phyloP scores from a whole-genome alignment of 2,797 vertebrate species.

The Salarias fasciatus region DNA sequence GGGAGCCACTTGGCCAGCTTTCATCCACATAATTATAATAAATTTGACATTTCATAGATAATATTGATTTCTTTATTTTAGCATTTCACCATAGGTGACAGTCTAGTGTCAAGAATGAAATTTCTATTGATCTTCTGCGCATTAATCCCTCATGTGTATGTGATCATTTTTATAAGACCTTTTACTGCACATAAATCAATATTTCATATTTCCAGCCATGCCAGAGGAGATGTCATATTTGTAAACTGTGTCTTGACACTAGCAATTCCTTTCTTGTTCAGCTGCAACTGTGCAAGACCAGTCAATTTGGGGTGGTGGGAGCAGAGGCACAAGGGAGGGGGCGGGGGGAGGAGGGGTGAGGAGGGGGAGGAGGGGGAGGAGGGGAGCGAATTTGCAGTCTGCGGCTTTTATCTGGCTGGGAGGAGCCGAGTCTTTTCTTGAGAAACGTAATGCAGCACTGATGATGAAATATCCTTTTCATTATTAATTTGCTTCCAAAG shows the following conservation, averaged over 20 bases:
- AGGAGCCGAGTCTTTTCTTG: constrained; percentile 63
- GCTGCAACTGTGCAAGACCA: constrained; percentile 99
- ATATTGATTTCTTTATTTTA: constrained; percentile 99
- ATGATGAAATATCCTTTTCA: constrained; percentile 80
- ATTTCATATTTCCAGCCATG: constrained; percentile 99
- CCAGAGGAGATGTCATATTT: constrained; percentile 99
- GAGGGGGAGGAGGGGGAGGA: constrained; percentile 66
- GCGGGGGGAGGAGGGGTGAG: constrained; percentile 84
- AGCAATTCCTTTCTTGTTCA: constrained; percentile 99
- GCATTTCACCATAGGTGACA: constrained; percentile 99
- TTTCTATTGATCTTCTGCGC: constrained; percentile 99
- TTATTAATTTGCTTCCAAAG: constrained; percentile 77
- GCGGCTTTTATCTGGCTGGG: constrained; percentile 56
- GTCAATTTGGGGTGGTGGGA: constrained; percentile 96
- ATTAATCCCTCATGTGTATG: constrained; percentile 99
- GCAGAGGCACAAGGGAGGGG: constrained; percentile 86
- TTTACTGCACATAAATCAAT: constrained; percentile 99
- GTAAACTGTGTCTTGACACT: constrained; percentile 99
- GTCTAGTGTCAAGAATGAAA: constrained; percentile 99
- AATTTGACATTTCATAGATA: constrained; percentile 99
- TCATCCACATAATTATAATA: constrained; percentile 99
- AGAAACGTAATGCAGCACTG: constrained; percentile 67
- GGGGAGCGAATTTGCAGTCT: constrained; percentile 66
- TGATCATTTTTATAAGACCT: constrained; percentile 99
- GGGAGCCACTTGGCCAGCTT: constrained; percentile 99